Conservation (phyloP, 2,888 invertebrate species). For the Mesorhabditis sp. region DNA sequence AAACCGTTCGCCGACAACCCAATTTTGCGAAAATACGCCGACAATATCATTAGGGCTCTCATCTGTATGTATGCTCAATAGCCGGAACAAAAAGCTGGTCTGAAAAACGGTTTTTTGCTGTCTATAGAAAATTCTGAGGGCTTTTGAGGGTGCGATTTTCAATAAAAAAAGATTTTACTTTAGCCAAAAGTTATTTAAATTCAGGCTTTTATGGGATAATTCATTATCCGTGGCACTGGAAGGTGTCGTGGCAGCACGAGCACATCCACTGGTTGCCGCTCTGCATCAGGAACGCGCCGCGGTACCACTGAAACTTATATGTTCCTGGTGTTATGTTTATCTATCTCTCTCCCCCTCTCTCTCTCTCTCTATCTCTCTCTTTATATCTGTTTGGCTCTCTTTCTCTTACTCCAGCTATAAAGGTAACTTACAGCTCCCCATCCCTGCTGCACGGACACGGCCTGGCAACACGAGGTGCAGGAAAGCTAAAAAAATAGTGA, state of each 20-base stretch:
- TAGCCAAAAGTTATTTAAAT: no score
- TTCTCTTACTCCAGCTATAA: neutral
- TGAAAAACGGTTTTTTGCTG: no score
- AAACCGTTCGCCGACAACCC: no score
- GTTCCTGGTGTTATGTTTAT: neutral
- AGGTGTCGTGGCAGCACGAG: neutral
- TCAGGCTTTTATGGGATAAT: neutral
- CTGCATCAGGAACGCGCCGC: slow-evolving; percentile 5
- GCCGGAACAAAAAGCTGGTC: no score
- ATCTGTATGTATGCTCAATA: no score
- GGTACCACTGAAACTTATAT: neutral
- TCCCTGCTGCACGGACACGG: neutral
- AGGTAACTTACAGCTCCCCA: neutral
- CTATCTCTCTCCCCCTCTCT: neutral
- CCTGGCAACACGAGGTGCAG: neutral
- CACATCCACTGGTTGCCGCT: neutral
- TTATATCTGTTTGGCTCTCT: neutral
- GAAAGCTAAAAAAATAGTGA: neutral
- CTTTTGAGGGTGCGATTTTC: no score
- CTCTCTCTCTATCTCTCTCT: neutral
- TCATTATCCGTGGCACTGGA: neutral
- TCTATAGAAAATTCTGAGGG: no score
- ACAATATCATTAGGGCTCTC: no score
- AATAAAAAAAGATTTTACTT: no score
- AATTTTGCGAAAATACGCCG: no score